Evolutionary conservation across 2,888 invertebrate species (phyloP).

Genomic region (Pristionchus mayeri): DNA sequence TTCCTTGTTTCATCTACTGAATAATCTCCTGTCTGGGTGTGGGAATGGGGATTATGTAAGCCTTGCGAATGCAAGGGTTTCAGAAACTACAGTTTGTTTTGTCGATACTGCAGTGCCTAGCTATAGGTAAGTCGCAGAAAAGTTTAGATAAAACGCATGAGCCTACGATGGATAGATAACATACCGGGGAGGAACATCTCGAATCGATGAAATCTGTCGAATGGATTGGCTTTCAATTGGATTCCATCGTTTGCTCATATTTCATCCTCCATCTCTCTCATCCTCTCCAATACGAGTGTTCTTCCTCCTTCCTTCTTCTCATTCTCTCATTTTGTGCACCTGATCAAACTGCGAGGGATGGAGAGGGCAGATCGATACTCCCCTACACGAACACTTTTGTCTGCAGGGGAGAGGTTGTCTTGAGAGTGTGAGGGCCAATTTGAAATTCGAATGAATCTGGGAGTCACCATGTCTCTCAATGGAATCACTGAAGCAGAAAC

Average conservation of each 20-base stretch:
- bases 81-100: too few relatives aligned
- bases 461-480: background rate
- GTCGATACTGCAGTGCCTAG: too few relatives aligned
- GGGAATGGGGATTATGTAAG: too few relatives aligned
- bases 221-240: background rate
- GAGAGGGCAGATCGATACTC: background rate
- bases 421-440: background rate
- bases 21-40: too few relatives aligned
- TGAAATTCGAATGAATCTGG: background rate
- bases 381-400: background rate
- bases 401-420: background rate
- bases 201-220: background rate
- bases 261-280: slow-evolving; percentile 1
- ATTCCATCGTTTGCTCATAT: slow-evolving; percentile 14
- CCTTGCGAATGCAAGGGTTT: too few relatives aligned
- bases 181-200: background rate
- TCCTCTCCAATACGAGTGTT: background rate
- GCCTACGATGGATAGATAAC: background rate
- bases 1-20: too few relatives aligned
- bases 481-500: slow-evolving; percentile 6
- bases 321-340: background rate
- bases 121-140: too few relatives aligned
- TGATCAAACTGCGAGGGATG: background rate
- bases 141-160: too few relatives aligned
- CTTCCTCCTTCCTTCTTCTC: background rate